Evolutionary conservation across 2,113 vertebrate species (phyloP).

Genomic region (Mesocricetus auratus): DNA sequence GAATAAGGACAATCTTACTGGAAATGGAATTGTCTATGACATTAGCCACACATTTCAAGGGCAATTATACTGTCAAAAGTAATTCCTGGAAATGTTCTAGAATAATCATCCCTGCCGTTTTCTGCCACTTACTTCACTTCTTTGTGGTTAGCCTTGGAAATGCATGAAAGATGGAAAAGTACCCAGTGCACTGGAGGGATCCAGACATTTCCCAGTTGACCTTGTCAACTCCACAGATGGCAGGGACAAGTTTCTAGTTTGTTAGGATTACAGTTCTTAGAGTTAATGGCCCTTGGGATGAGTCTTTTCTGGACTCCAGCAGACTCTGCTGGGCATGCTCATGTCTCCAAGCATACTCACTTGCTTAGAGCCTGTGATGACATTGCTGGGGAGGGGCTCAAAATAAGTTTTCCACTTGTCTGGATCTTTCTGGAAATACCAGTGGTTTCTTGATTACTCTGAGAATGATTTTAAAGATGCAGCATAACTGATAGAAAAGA

Average conservation of each 20-base stretch:
- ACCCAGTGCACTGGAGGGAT: constrained; percentile 49
- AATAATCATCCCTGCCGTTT: constrained; percentile 78
- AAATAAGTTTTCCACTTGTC: background rate
- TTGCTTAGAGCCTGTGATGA: constrained; percentile 53
- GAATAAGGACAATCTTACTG: constrained; percentile 77
- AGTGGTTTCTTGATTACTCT: fast-evolving
- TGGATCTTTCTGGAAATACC: background rate
- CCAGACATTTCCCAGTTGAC: constrained; percentile 65
- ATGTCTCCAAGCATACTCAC: constrained; percentile 51
- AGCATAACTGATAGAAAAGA: background rate
- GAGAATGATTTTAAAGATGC: background rate
- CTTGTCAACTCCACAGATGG: background rate
- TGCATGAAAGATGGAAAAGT: constrained; percentile 75
- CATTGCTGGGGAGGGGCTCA: background rate
- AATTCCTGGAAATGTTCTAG: constrained; percentile 78
- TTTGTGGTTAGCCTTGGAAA: constrained; percentile 83
- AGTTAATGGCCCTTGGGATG: background rate
- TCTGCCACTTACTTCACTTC: constrained; percentile 76
- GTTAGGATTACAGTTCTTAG: constrained; percentile 54
- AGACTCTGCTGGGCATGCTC: constrained; percentile 66
- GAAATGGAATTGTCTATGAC: constrained; percentile 83
- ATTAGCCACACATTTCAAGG: constrained; percentile 82
- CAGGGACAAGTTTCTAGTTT: constrained; percentile 65
- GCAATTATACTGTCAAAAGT: constrained; percentile 83
- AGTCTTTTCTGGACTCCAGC: constrained; percentile 69